Conservation (phyloP, 2,113 vertebrate species). For the Hippocampus zosterae region DNA sequence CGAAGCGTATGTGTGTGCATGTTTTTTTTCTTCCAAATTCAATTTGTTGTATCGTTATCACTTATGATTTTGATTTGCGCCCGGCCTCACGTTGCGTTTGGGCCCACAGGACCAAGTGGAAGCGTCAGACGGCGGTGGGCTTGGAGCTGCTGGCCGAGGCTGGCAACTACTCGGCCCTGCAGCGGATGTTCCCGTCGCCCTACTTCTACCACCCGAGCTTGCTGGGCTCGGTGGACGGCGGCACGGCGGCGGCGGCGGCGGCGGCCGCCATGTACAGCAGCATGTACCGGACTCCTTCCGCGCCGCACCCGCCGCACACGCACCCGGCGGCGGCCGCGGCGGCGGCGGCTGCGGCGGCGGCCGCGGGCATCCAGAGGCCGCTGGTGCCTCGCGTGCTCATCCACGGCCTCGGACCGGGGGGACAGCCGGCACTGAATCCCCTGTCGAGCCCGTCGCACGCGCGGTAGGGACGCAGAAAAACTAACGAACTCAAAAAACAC, state of each 20-base stretch:
- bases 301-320: slow-evolving; percentile 77
- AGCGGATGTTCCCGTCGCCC: slow-evolving; percentile 97
- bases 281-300: slow-evolving; percentile 95
- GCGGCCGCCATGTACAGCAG: slow-evolving; percentile 98
- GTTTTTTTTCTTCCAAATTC: not conserved
- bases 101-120: slow-evolving; percentile 88
- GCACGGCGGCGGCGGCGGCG: slow-evolving; percentile 90
- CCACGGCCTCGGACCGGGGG: slow-evolving; percentile 92
- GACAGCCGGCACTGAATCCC: slow-evolving; percentile 91
- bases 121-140: slow-evolving; percentile 91
- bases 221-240: slow-evolving; percentile 93
- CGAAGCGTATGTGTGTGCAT: no score
- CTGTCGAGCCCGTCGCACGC: slow-evolving; percentile 84
- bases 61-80: slow-evolving; percentile 8
- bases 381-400: slow-evolving; percentile 96
- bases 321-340: slow-evolving; percentile 82
- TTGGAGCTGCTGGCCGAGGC: slow-evolving; percentile 93
- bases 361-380: slow-evolving; percentile 91
- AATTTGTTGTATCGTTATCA: slow-evolving; percentile 52
- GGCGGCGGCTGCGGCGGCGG: slow-evolving; percentile 88
- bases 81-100: not conserved
- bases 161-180: slow-evolving; percentile 94
- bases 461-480: slow-evolving; percentile 73
- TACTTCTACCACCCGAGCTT: slow-evolving; percentile 97
- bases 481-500: slow-evolving; percentile 48